A percentile compares a stretch with the other conserved stretches of the same genome.
Evolutionary conservation across 37 sponge, comb jelly and placozoan genomes (phyloP).

Genomic region (Amphimedon queenslandica): DNA sequence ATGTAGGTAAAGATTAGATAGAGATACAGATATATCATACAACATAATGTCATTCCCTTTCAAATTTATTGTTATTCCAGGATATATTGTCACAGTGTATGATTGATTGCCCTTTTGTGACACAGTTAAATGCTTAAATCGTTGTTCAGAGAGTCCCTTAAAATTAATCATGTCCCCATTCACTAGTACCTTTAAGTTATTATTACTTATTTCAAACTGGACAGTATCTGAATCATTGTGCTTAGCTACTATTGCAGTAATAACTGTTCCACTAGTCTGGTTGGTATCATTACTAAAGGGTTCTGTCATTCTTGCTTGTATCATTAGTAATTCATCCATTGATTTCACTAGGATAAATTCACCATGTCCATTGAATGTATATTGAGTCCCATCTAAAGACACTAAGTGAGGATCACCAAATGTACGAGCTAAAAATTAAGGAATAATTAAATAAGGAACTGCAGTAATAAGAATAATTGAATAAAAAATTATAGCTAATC

Average conservation of each 20-base stretch:
- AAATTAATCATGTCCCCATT: constrained; percentile 19
- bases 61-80: constrained; percentile 20
- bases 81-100: constrained; percentile 8
- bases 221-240: constrained; percentile 41
- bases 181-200: constrained; percentile 14
- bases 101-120: constrained; percentile 13
- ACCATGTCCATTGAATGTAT: constrained; percentile 50
- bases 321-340: constrained; percentile 11
- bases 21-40: constrained; percentile 13
- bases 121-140: constrained; percentile 30
- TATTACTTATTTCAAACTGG: constrained; percentile 34
- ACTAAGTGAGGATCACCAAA: constrained; percentile 42
- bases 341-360: constrained; percentile 27
- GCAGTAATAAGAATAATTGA: too few relatives aligned
- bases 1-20: constrained; percentile 13
- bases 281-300: neutral
- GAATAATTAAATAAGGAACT: too few relatives aligned
- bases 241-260: constrained; percentile 45
- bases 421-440: constrained; percentile 10
- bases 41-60: constrained; percentile 29
- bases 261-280: constrained; percentile 30
- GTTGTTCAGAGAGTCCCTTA: constrained; percentile 9
- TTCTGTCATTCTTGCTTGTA: constrained; percentile 40
- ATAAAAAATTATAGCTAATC: too few relatives aligned
- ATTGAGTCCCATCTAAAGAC: constrained; percentile 28